Evolutionary conservation across 2,113 vertebrate species (phyloP), one percentile per base, ranked within the genome.

Genomic region (Limnothrissa miodon): DNA sequence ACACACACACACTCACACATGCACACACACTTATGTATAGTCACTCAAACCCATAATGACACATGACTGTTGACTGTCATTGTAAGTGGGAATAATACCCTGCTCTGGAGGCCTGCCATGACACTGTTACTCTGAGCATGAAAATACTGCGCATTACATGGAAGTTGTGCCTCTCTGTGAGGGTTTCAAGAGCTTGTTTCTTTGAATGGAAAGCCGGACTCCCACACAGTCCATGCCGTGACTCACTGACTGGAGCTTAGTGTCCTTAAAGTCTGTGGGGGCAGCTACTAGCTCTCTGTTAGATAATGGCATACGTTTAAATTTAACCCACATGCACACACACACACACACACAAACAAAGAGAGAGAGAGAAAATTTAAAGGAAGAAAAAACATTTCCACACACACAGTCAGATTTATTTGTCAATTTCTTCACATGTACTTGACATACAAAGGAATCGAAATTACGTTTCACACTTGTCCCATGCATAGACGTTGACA

Each of bases 131-230:
- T 5, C 39, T 42, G 33, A 48, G 48, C 23, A 66, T n/a, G 9
- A 11, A 45, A 84, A 7, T 62, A 70, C 33, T 46, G 25, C 33
- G 17, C 13, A 33, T 36, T 33, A 23, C 66, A 74, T 36, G 66
- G 66, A 3, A 36, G 66, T 33, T 74, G 25, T 74, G 66, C 4
- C 15, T 33, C 15, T 33, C 66, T 29, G 59, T 29, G 1, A 6
- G 70, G 42, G 6, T 29, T 70, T 62, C 42, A 51, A 82, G 48
- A 85, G 36, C 51, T 51, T 74, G 80, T 88, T 88, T 87, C 82
- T 78, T 78, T 87, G 87, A 88, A 88, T 87, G 87, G 84, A 15
- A 81, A 36, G 45, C 44, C 59, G 74, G 46, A 86, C 84, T 79
- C 86, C 87, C 82, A 85, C 87, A 56, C 66, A 74, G 15, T 66